These are phyloP conservation scores for Dinomys branickii DNA, from an alignment of 2,113 vertebrate genomes.

Conservation along the genomic window DNA sequence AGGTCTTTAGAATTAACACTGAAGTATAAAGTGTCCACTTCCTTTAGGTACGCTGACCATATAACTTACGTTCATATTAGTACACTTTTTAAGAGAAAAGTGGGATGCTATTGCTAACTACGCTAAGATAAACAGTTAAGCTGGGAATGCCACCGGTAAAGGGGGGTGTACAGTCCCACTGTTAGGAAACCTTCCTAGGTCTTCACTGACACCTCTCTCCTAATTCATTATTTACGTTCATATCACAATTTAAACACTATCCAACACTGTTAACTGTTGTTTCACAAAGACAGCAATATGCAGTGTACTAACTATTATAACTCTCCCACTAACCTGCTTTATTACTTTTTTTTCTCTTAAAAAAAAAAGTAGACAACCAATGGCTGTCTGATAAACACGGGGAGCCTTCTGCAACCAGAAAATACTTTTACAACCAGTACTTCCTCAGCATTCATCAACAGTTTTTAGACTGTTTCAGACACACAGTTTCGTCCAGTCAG, in stretches of 20 bases:
- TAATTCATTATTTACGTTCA: neutral
- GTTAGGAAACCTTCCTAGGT: constrained; percentile 9
- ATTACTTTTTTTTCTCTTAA: neutral
- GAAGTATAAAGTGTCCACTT: neutral
- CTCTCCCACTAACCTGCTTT: neutral
- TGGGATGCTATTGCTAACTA: neutral
- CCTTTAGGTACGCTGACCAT: neutral
- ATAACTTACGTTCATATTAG: constrained; percentile 1
- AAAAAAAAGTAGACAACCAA: neutral
- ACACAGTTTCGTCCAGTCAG: neutral
- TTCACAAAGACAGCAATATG: neutral
- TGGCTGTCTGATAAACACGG: neutral
- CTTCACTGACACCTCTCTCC: neutral
- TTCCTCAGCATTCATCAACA: neutral
- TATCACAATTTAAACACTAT: neutral
- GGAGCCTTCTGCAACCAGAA: neutral
- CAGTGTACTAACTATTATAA: neutral
- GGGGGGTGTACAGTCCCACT: neutral
- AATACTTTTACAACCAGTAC: neutral
- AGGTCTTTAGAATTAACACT: constrained; percentile 31
- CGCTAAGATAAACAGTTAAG: constrained; percentile 4
- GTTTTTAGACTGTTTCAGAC: neutral
- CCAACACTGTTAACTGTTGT: neutral
- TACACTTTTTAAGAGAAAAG: constrained; percentile 7
- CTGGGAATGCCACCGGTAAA: neutral